phyloP scores from a whole-genome alignment of 2,888 invertebrate species.

The Agonopterix subpropinquella region DNA sequence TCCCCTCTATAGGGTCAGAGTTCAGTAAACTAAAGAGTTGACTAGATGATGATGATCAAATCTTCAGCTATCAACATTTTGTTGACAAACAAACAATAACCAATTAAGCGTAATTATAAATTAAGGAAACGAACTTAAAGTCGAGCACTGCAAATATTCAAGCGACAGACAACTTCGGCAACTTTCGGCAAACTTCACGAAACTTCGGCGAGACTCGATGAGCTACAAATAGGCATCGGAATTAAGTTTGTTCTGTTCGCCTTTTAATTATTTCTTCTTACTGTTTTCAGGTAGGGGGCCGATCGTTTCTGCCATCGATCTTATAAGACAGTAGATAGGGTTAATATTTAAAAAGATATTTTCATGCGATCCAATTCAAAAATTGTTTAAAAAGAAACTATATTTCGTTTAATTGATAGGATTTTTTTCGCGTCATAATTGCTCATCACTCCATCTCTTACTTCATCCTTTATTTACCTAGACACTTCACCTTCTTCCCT shows the following conservation, averaged over 20 bases:
- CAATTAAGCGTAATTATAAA: constrained; percentile 67
- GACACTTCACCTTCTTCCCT: no score
- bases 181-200: constrained; percentile 39
- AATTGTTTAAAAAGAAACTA: no score
- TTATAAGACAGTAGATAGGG: background rate
- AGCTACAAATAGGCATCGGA: constrained; percentile 71
- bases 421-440: no score
- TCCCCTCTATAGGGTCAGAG: no score
- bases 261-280: constrained; percentile 69
- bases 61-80: background rate
- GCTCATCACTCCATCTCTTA: no score
- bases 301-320: constrained; percentile 18
- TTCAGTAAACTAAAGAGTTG: no score
- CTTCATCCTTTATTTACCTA: no score
- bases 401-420: no score
- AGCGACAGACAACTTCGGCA: constrained; percentile 36
- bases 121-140: constrained; percentile 57
- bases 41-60: no score
- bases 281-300: constrained; percentile 51
- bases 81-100: constrained; percentile 15
- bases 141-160: constrained; percentile 54
- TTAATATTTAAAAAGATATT: no score
- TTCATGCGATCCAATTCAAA: no score
- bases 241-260: constrained; percentile 67
- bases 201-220: constrained; percentile 51